Evolutionary conservation across 2,888 invertebrate genomes (phyloP), one percentile per base, ranked within the genome.

Genomic region (Eristalis arbustorum): DNA sequence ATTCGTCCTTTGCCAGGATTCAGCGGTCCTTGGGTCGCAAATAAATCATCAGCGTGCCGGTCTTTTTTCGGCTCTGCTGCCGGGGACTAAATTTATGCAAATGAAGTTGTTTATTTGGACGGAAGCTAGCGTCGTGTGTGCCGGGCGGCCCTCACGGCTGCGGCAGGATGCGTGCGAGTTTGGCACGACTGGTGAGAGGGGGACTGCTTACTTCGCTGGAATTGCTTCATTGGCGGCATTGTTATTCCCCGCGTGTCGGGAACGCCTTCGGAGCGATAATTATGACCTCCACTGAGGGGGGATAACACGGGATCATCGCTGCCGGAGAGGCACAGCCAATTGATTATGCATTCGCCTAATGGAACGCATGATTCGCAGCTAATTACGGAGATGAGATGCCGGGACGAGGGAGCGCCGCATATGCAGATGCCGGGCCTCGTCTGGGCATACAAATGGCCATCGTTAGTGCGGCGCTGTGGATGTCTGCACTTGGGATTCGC

Each of bases 271-370:
- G 34, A 4, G 14, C 37, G 8, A 22, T 31, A 79, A 79, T 79
- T 72, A 72, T 42, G 49, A n/a, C 25, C 11, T 23, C 23, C 42
- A 72, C 73, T 72, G 67, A 67, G 13, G n/a, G 11, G 11, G 61
- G 68, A 34, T 40, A 28, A 8, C 18, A 0, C 42, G 63, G n/a
- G 25, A 62, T 62, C 28, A 28, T 18, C 56, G 62, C 28, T 62
- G n/a, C 14, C 31, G n/a, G 31, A 31, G 31, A 1, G 40, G 28
- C 3, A 18, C 40, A 77, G 25, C 42, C 31, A 79, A 72, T 67
- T 79, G 73, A 72, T 79, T 79, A 79, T 79, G 72, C 79, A 79
- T 28, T 59, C 59, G 25, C 66, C 67, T 79, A 79, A 79, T 79
- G 72, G 72, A 25, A 73, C 79, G 66, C 72, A 66, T 73, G 49